phyloP scores from a whole-genome alignment of 2,797 vertebrate genomes.

The Onychomys torridus region DNA sequence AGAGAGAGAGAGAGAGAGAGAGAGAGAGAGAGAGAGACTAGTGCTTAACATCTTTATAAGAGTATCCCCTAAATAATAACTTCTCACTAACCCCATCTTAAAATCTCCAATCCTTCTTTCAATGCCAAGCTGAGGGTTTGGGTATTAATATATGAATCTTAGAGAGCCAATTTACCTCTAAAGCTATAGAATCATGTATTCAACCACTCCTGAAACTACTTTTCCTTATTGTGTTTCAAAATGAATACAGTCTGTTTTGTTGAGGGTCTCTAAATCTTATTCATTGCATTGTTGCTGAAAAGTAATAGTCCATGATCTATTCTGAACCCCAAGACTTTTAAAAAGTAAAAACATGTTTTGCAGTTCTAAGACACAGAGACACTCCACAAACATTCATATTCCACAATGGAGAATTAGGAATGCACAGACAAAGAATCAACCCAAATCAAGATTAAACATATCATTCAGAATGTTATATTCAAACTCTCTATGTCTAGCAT shows the following conservation, averaged over 20 bases:
- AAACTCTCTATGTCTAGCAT: not conserved
- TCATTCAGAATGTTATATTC: not conserved
- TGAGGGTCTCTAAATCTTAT: not conserved
- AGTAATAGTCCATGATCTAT: not conserved
- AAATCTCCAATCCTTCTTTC: not conserved
- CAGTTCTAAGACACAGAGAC: not conserved
- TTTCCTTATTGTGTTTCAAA: not conserved
- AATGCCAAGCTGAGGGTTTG: not conserved
- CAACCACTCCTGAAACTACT: not conserved
- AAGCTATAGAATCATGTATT: not conserved
- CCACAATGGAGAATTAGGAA: not conserved
- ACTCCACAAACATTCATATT: not conserved
- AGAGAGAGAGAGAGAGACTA: no score
- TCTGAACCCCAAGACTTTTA: not conserved
- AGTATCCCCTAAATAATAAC: not conserved
- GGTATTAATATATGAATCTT: not conserved
- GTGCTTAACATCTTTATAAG: not conserved
- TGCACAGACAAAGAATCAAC: not conserved
- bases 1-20: no score
- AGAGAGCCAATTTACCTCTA: not conserved
- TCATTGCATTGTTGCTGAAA: not conserved
- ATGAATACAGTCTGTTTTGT: not conserved
- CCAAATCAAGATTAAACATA: not conserved
- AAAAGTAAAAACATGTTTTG: not conserved
- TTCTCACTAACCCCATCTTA: no score